Evolutionary conservation across 2,113 vertebrate species (phyloP).

Genomic region (Antennarius striatus): DNA sequence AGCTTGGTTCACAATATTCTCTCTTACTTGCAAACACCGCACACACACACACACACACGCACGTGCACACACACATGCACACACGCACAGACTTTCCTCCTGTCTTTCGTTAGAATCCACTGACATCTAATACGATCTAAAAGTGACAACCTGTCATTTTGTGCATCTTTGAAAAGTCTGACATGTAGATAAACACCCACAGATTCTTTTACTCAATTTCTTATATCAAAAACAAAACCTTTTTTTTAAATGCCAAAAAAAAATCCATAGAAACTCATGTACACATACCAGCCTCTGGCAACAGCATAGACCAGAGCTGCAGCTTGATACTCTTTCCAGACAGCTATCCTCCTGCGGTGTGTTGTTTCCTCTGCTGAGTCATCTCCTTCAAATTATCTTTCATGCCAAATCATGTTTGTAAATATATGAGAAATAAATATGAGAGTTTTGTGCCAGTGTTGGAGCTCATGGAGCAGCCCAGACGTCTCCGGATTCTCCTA

Average conservation of each 20-base stretch:
- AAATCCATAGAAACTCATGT: no score
- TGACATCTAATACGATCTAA: slow-evolving; percentile 27
- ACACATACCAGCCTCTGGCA: neutral
- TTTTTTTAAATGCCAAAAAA: neutral
- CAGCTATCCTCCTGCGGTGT: slow-evolving; percentile 25
- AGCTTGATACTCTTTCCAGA: slow-evolving; percentile 32
- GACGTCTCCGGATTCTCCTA: neutral
- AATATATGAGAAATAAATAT: neutral
- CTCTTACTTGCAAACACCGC: neutral
- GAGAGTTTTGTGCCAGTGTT: neutral
- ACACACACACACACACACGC: slow-evolving; percentile 8
- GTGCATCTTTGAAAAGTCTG: slow-evolving; percentile 15
- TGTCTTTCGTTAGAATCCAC: slow-evolving; percentile 13
- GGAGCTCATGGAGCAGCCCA: slow-evolving; percentile 5
- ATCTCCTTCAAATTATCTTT: slow-evolving; percentile 34
- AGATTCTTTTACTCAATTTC: neutral
- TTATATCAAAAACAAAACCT: neutral
- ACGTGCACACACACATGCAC: neutral
- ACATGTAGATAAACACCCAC: slow-evolving; percentile 3
- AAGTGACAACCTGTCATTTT: slow-evolving; percentile 7
- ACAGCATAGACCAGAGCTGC: slow-evolving; percentile 25
- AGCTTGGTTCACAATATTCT: slow-evolving; percentile 1
- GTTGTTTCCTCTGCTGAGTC: slow-evolving; percentile 40
- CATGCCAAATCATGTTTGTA: slow-evolving; percentile 16
- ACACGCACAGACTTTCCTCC: slow-evolving; percentile 23